These are phyloP conservation scores for Caerostris extrusa DNA, from an alignment of 1,140 invertebrate genomes.

Conservation along the genomic window DNA sequence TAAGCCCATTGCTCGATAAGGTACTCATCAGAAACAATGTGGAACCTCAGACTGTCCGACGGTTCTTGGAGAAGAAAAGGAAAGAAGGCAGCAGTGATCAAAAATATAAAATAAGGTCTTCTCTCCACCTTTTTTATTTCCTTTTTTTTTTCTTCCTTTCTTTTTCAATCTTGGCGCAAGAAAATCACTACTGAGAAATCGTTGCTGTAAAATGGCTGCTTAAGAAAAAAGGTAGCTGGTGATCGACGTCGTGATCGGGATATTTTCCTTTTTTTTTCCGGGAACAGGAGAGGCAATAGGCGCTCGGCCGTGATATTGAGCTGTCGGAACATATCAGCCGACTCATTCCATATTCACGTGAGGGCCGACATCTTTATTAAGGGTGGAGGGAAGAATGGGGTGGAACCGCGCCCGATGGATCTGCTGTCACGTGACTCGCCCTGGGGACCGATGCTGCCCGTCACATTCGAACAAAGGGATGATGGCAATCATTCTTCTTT, in stretches of 20 bases:
- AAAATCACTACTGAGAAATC: constrained; percentile 23
- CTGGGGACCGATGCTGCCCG: constrained; percentile 28
- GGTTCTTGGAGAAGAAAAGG: no score
- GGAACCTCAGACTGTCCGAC: not conserved
- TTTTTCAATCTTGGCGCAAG: not conserved
- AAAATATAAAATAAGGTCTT: constrained; percentile 4
- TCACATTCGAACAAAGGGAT: constrained; percentile 57
- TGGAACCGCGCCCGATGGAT: constrained; percentile 29
- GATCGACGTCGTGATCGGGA: constrained; percentile 46
- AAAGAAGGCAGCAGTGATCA: not conserved
- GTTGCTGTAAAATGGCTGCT: constrained; percentile 28
- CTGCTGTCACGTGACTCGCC: constrained; percentile 37
- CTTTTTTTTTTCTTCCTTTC: no score
- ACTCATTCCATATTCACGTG: constrained; percentile 67
- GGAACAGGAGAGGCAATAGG: not conserved
- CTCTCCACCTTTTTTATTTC: not conserved
- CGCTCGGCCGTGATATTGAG: constrained; percentile 61
- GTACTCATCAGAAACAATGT: not conserved
- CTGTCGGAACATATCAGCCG: constrained; percentile 63
- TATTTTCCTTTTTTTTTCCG: not conserved
- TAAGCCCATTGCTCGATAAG: constrained; percentile 19
- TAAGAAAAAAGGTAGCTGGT: not conserved
- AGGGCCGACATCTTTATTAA: not conserved
- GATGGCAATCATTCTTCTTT: constrained; percentile 63
- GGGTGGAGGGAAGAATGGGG: no score